These are phyloP conservation scores for Cervus canadensis DNA, from an alignment of 2,113 vertebrate species.

Conservation along the genomic window DNA sequence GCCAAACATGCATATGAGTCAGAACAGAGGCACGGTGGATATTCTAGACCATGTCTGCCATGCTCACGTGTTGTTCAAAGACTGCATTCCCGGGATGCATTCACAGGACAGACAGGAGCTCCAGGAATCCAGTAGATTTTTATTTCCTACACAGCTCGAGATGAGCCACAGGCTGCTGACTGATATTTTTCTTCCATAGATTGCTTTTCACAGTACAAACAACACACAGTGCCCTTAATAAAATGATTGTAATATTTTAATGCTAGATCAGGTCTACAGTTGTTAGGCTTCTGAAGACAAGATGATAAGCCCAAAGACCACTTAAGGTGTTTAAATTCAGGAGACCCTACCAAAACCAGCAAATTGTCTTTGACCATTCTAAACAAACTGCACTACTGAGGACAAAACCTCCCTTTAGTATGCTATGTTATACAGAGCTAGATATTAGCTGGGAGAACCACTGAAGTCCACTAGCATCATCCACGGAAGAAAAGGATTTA, in stretches of 20 bases:
- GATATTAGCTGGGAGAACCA: slow-evolving; percentile 62
- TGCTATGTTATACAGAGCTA: slow-evolving; percentile 70
- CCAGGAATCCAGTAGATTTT: background rate
- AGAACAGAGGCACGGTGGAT: background rate
- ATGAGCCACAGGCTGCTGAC: background rate
- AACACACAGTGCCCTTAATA: slow-evolving; percentile 20
- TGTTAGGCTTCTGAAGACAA: slow-evolving; percentile 56
- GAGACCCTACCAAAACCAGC: slow-evolving; percentile 59
- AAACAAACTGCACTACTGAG: slow-evolving; percentile 54
- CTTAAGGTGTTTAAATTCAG: slow-evolving; percentile 68
- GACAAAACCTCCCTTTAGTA: slow-evolving; percentile 56
- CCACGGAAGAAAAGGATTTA: slow-evolving; percentile 53
- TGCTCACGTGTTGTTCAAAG: background rate
- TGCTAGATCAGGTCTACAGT: slow-evolving; percentile 51
- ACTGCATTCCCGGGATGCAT: background rate
- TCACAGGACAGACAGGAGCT: background rate
- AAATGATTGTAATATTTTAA: slow-evolving; percentile 55
- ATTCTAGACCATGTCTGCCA: background rate
- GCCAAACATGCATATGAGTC: slow-evolving; percentile 26
- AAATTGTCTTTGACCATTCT: slow-evolving; percentile 66
- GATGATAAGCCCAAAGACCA: slow-evolving; percentile 38
- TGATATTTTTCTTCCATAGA: slow-evolving; percentile 45
- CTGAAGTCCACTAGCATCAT: slow-evolving; percentile 53
- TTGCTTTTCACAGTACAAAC: slow-evolving; percentile 52
- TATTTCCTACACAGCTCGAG: background rate